Base-by-base conservation (phyloP, 2,888 invertebrate species). In the Eulithis testata region DNA sequence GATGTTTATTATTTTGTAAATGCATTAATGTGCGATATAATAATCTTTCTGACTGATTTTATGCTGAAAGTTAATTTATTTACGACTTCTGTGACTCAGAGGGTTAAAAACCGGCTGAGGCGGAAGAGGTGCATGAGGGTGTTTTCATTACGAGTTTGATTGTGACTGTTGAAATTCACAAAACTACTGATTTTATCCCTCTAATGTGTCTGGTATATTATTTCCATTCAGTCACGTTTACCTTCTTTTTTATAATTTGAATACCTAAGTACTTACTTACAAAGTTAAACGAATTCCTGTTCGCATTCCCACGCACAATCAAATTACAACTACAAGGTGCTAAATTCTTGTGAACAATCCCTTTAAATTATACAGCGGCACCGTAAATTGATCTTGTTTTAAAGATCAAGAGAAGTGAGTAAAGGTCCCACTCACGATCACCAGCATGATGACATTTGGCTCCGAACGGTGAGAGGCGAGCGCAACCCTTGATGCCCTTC, bases 361-460 rank as follows among this genome's bases (percentile, higher is more conserved):
- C 53, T 58, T 50, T 63, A 56, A 66, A 63, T 66, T 53, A 63
- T 53, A 60, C 57, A 58, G 57, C 49, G 57, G 14, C 60, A 60
- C 60, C 67, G 57, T 58, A 50, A 71, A 62, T 69, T 60, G 58
- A 68, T 68, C 70, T 71, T 66, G 70, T 71, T 69, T 53, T 37
- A 68, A 69, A 68, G 67, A 69, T 66, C 71, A 69, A 51, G 45
- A 57, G 60, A 62, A 63, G 59, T 64, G 51, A 63, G 65, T 60
- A 68, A 65, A 70, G 68, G 72, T 69, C 61, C 67, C 37, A 61
- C 65, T 70, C 66, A 68, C 71, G 70, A 72, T 70, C 73, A 74
- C 69, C 79, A 75, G 77, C 75, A 73, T 74, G 84, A 85, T 89
- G 90, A 84, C 89, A 90, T 90, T 90, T 89, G 81, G 76, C 79